Conservation (phyloP, 2,888 invertebrate genomes). For the Fragum whitleyi region DNA sequence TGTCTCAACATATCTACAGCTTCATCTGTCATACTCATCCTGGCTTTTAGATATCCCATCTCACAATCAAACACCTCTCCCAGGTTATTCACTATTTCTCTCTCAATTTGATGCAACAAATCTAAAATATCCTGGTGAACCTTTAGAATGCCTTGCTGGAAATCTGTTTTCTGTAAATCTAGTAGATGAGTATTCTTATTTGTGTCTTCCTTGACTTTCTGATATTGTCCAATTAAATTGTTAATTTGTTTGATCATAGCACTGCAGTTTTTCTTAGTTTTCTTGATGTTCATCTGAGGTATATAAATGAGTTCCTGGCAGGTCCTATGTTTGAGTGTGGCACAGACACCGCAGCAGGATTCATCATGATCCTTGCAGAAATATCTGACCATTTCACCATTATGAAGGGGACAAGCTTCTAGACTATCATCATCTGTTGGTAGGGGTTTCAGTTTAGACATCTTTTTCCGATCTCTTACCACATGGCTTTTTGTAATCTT, state of each 20-base stretch:
- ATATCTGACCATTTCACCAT: constrained; percentile 49
- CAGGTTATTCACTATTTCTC: constrained; percentile 31
- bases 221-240: constrained; percentile 45
- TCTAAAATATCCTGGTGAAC: constrained; percentile 54
- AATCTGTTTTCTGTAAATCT: constrained; percentile 47
- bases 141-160: constrained; percentile 50
- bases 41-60: constrained; percentile 40
- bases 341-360: constrained; percentile 57
- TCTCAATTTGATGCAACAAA: constrained; percentile 41
- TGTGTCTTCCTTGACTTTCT: constrained; percentile 44
- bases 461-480: constrained; percentile 49
- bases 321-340: constrained; percentile 57
- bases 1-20: constrained; percentile 41
- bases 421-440: constrained; percentile 43
- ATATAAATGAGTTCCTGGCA: constrained; percentile 53
- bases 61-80: constrained; percentile 47
- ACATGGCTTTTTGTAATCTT: constrained; percentile 63
- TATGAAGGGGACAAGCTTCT: constrained; percentile 51
- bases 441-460: constrained; percentile 54
- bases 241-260: constrained; percentile 53
- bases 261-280: constrained; percentile 52
- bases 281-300: constrained; percentile 57
- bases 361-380: constrained; percentile 60
- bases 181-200: constrained; percentile 40
- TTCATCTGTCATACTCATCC: constrained; percentile 47